These are phyloP conservation scores for Dysidea cf. avara DNA, from an alignment of 37 sponge, comb jelly and placozoan genomes.

Conservation along the genomic window DNA sequence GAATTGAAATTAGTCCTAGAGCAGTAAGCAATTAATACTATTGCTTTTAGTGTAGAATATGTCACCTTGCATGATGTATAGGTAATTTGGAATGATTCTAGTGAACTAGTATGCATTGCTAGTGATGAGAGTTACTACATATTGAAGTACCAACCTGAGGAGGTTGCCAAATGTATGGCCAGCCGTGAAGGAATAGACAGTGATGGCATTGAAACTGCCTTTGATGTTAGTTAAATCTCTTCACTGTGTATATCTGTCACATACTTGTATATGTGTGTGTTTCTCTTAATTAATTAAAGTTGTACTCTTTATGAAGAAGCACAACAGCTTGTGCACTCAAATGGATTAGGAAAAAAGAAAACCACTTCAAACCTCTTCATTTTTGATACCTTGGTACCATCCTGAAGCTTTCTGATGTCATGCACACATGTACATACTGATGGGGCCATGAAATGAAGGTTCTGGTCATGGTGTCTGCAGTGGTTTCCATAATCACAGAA, in stretches of 20 bases:
- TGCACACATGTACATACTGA: too few relatives aligned
- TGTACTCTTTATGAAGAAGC: too few relatives aligned
- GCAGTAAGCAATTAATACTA: conserved; percentile 37
- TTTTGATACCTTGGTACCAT: too few relatives aligned
- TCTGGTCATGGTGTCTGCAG: too few relatives aligned
- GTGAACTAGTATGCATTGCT: conserved; percentile 79
- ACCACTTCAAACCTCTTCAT: too few relatives aligned
- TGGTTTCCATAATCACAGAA: too few relatives aligned
- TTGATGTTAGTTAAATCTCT: conserved; percentile 56
- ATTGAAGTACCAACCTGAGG: conserved; percentile 64
- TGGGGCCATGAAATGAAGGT: too few relatives aligned
- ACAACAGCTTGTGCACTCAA: too few relatives aligned
- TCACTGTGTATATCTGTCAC: not conserved
- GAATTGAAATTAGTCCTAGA: conserved; percentile 82
- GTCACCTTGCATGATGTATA: conserved; percentile 16
- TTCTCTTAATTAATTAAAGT: not conserved
- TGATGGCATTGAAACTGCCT: conserved; percentile 86
- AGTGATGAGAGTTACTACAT: conserved; percentile 77
- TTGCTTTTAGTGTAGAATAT: not conserved
- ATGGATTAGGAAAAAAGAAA: too few relatives aligned
- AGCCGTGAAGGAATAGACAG: conserved; percentile 75
- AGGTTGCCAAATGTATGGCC: conserved; percentile 29
- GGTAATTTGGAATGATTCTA: conserved; percentile 89
- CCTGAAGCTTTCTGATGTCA: too few relatives aligned
- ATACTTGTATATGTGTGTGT: conserved; percentile 4